Conservation (phyloP, 2,113 vertebrate genomes). For the Donacobius atricapilla region DNA sequence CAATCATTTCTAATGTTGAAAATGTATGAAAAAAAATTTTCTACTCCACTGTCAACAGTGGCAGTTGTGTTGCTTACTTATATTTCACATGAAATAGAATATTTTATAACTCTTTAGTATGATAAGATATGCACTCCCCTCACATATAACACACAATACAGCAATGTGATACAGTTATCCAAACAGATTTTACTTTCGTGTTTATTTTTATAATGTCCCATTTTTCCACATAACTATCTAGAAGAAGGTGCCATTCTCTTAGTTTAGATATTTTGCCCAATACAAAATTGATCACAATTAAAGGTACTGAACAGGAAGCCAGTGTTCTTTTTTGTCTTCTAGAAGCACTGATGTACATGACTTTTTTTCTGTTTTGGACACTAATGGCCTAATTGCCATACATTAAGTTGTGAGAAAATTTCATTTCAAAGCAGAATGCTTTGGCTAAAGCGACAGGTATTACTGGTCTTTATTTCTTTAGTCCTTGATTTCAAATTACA, state of each 20-base stretch:
- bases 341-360: neutral
- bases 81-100: neutral
- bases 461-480: neutral
- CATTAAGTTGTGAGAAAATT: neutral
- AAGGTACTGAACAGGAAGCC: neutral
- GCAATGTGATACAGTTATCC: neutral
- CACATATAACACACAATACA: neutral
- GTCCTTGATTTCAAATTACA: neutral
- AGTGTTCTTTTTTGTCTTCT: neutral
- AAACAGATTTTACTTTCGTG: neutral
- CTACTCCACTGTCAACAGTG: neutral
- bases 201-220: neutral
- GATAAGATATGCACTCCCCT: neutral
- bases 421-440: neutral
- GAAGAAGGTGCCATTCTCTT: neutral
- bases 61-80: neutral
- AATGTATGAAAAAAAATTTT: neutral
- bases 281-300: neutral
- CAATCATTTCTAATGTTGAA: neutral
- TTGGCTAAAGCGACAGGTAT: neutral
- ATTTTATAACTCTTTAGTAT: neutral
- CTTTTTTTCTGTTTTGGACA: neutral
- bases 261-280: neutral
- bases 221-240: neutral
- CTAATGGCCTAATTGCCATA: neutral